phyloP scores from a whole-genome alignment of 1,140 invertebrate genomes.

The Aethina tumida region DNA sequence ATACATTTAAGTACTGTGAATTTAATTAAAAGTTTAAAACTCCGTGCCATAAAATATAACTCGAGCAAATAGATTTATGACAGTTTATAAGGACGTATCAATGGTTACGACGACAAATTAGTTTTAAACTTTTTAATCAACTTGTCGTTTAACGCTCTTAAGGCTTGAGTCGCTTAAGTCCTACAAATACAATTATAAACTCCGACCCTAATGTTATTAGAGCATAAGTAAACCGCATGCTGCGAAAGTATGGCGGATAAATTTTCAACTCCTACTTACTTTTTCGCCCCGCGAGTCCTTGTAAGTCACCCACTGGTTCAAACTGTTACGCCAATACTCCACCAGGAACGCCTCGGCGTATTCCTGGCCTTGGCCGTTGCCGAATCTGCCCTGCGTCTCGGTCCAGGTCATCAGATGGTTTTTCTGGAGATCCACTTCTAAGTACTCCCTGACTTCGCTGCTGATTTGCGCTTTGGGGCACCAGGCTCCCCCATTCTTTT shows the following conservation, averaged over 20 bases:
- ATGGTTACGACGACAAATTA: conserved; percentile 24
- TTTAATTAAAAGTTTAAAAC: conserved; percentile 23
- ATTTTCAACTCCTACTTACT: conserved; percentile 40
- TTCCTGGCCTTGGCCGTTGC: conserved; percentile 87
- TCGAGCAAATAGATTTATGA: conserved; percentile 23
- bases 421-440: conserved; percentile 72
- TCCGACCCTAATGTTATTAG: conserved; percentile 12
- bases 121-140: conserved; percentile 27
- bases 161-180: conserved; percentile 20
- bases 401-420: conserved; percentile 77
- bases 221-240: not conserved
- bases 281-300: conserved; percentile 62
- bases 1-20: conserved; percentile 17
- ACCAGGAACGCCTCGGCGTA: conserved; percentile 76
- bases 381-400: conserved; percentile 86
- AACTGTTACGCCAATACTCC: conserved; percentile 69
- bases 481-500: conserved; percentile 88
- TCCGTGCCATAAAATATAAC: conserved; percentile 16
- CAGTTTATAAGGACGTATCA: conserved; percentile 24
- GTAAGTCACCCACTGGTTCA: conserved; percentile 67
- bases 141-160: conserved; percentile 20
- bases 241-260: not conserved
- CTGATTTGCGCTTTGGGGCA: conserved; percentile 76
- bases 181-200: conserved; percentile 24
- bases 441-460: conserved; percentile 65